Conservation (phyloP, 2,888 invertebrate genomes). For the Nemotelus pantherinus region DNA sequence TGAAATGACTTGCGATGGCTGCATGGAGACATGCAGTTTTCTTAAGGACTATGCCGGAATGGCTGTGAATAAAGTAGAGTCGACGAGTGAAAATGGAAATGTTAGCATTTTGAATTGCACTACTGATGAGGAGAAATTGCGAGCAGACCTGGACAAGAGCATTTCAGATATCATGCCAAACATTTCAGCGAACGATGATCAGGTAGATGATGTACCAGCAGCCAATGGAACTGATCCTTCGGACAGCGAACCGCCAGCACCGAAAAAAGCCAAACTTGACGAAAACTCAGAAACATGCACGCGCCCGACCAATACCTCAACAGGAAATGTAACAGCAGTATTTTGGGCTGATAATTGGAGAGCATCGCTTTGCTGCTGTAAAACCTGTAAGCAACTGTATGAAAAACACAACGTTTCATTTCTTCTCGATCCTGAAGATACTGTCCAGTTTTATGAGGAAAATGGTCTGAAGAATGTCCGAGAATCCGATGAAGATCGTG, state of each 20-base stretch:
- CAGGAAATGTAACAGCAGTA: constrained; percentile 68
- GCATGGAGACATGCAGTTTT: constrained; percentile 81
- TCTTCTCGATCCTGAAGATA: constrained; percentile 82
- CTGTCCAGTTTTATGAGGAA: constrained; percentile 82
- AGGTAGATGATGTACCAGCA: constrained; percentile 24
- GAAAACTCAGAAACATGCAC: constrained; percentile 17
- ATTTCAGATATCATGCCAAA: constrained; percentile 59
- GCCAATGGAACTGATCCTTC: constrained; percentile 12
- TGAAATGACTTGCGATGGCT: constrained; percentile 85
- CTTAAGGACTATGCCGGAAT: constrained; percentile 74
- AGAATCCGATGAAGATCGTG: constrained; percentile 74
- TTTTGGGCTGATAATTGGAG: constrained; percentile 84
- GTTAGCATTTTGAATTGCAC: constrained; percentile 50
- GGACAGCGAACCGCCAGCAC: neutral
- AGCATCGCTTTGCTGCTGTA: constrained; percentile 77
- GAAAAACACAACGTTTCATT: constrained; percentile 75
- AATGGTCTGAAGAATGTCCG: constrained; percentile 72
- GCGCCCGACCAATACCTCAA: constrained; percentile 55
- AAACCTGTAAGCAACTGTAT: constrained; percentile 76
- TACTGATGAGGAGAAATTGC: constrained; percentile 57
- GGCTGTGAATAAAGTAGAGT: constrained; percentile 57
- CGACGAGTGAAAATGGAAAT: constrained; percentile 54
- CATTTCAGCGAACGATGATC: constrained; percentile 48
- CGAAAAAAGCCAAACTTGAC: constrained; percentile 22
- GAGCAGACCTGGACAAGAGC: constrained; percentile 58